Evolutionary conservation across 2,888 invertebrate genomes (phyloP).

Genomic region (Andrena flavipes): DNA sequence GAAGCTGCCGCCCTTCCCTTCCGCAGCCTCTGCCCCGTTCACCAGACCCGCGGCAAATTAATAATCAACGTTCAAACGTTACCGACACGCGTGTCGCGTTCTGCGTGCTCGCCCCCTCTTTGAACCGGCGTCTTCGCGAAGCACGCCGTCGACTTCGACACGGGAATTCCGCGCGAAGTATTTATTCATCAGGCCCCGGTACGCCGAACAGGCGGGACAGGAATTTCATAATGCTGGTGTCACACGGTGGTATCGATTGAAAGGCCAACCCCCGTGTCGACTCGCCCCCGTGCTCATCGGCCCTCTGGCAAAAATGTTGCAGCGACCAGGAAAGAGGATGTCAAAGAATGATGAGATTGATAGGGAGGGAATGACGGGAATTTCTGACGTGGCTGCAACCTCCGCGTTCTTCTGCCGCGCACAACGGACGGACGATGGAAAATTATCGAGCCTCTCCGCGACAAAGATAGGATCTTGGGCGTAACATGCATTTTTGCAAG

Average conservation of each 20-base stretch:
- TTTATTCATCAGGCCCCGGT: conserved; percentile 72
- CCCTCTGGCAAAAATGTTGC: conserved; percentile 61
- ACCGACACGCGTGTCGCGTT: conserved; percentile 36
- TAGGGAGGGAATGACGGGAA: conserved; percentile 50
- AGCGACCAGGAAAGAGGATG: conserved; percentile 46
- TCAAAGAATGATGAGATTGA: conserved; percentile 62
- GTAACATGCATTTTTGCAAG: no score
- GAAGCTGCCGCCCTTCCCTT: not conserved
- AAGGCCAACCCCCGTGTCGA: conserved; percentile 16
- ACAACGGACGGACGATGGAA: not conserved
- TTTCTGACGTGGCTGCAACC: conserved; percentile 39
- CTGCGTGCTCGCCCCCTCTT: conserved; percentile 8
- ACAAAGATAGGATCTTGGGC: no score
- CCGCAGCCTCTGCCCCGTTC: not conserved
- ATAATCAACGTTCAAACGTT: conserved; percentile 67
- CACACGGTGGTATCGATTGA: conserved; percentile 69
- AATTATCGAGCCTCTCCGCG: not conserved
- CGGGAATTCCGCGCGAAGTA: conserved; percentile 71
- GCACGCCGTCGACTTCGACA: conserved; percentile 61
- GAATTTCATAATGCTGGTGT: conserved; percentile 74
- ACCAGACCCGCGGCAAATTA: conserved; percentile 55
- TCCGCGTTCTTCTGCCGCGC: not conserved
- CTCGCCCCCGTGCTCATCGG: conserved; percentile 12
- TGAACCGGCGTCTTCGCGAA: conserved; percentile 58
- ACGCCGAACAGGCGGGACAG: conserved; percentile 68